Conservation (phyloP, 2,113 vertebrate genomes). For the Lasiurus borealis region DNA sequence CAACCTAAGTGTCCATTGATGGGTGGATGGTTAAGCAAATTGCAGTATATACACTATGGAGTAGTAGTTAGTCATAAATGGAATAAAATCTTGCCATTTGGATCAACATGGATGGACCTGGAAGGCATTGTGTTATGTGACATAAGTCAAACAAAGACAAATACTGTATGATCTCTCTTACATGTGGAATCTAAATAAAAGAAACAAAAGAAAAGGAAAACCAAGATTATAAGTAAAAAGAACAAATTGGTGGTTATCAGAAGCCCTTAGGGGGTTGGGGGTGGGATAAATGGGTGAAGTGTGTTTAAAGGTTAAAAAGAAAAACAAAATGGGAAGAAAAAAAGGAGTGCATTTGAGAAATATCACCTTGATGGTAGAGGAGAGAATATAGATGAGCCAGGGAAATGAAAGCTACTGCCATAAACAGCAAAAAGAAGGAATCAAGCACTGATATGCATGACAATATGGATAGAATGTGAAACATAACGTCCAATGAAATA, state of each 20-base stretch:
- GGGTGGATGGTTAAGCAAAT: not conserved
- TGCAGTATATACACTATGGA: not conserved
- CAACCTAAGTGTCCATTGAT: not conserved
- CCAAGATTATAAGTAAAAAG: not conserved
- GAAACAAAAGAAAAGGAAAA: not conserved
- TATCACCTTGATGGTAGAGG: not conserved
- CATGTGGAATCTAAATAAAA: not conserved
- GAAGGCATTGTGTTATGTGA: not conserved
- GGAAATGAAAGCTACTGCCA: not conserved
- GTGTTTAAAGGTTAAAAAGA: not conserved
- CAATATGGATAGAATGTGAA: not conserved
- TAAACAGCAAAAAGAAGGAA: not conserved
- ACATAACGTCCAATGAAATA: not conserved
- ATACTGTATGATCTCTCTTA: not conserved
- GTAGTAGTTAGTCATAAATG: not conserved
- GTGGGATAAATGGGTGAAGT: not conserved
- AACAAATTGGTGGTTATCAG: not conserved
- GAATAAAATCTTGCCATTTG: not conserved
- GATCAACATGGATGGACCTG: not conserved
- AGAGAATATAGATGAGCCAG: not conserved
- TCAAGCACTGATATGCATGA: not conserved
- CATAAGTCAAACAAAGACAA: not conserved
- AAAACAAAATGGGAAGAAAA: not conserved
- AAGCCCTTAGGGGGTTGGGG: no score
- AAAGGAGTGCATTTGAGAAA: not conserved